Evolutionary conservation across 1,140 invertebrate species (phyloP).

Genomic region (Chrysoperla carnea): DNA sequence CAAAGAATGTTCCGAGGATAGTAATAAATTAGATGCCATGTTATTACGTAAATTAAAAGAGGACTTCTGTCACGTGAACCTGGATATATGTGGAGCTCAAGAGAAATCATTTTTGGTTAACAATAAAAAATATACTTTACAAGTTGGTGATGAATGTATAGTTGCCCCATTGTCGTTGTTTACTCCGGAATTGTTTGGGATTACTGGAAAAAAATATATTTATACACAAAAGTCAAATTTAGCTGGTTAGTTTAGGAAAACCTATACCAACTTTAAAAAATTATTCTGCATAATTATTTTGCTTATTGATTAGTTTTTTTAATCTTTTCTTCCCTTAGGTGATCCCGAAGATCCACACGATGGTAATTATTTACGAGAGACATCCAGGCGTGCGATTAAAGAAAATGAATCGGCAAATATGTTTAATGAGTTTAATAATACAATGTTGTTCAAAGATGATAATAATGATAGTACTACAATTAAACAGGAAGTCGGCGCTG

Average conservation of each 20-base stretch:
- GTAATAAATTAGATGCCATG: constrained; percentile 46
- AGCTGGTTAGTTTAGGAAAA: too few relatives aligned
- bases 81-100: constrained; percentile 69
- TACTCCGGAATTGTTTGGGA: constrained; percentile 71
- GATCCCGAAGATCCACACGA: constrained; percentile 89
- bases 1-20: constrained; percentile 47
- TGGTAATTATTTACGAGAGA: constrained; percentile 78
- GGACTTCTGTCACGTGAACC: constrained; percentile 78
- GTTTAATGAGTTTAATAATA: background rate
- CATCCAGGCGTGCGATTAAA: constrained; percentile 15
- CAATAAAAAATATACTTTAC: constrained; percentile 53
- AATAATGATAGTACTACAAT: constrained; percentile 19
- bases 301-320: too few relatives aligned
- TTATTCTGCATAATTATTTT: too few relatives aligned
- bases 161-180: constrained; percentile 78
- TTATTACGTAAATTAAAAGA: constrained; percentile 75
- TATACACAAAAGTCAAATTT: constrained; percentile 44
- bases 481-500: constrained; percentile 26
- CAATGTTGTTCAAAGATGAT: constrained; percentile 1
- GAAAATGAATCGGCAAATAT: constrained; percentile 1
- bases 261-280: too few relatives aligned
- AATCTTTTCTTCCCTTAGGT: constrained; percentile 31
- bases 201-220: constrained; percentile 56
- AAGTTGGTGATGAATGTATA: constrained; percentile 87
- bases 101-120: constrained; percentile 63